phyloP scores from a whole-genome alignment of 2,113 vertebrate species.

The Telmatochromis brichardi region DNA sequence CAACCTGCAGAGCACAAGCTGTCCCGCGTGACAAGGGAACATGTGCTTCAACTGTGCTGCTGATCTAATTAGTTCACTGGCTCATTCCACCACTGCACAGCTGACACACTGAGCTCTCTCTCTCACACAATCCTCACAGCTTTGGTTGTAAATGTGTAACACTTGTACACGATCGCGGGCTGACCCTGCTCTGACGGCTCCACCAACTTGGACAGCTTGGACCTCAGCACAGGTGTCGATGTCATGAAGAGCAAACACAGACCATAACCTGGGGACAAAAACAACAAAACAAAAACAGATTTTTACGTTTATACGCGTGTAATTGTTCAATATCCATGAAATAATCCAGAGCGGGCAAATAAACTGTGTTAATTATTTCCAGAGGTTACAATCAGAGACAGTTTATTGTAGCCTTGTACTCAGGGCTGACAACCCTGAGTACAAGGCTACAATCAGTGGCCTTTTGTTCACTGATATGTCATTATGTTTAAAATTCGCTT shows the following conservation, averaged over 20 bases:
- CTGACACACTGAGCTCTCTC: not conserved
- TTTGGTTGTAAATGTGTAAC: not conserved
- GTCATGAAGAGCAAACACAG: constrained; percentile 82
- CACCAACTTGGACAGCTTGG: constrained; percentile 90
- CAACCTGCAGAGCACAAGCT: not conserved
- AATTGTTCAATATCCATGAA: not conserved
- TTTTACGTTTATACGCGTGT: not conserved
- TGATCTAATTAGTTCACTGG: not conserved
- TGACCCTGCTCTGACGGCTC: constrained; percentile 82
- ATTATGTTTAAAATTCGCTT: not conserved
- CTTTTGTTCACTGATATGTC: not conserved
- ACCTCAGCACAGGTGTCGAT: constrained; percentile 81
- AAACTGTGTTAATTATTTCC: not conserved
- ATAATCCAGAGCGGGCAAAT: not conserved
- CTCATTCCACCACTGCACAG: not conserved
- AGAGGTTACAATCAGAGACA: not conserved
- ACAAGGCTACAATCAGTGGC: not conserved
- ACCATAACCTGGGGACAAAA: constrained; percentile 76
- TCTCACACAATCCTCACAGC: not conserved
- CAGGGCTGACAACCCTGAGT: not conserved
- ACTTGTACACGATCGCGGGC: not conserved
- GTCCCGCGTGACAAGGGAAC: not conserved
- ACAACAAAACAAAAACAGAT: not conserved
- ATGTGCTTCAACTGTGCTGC: not conserved
- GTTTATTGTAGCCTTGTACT: not conserved